Evolutionary conservation across 2,888 invertebrate genomes (phyloP).

Genomic region (Scaptodrosophila latifasciaeformis): DNA sequence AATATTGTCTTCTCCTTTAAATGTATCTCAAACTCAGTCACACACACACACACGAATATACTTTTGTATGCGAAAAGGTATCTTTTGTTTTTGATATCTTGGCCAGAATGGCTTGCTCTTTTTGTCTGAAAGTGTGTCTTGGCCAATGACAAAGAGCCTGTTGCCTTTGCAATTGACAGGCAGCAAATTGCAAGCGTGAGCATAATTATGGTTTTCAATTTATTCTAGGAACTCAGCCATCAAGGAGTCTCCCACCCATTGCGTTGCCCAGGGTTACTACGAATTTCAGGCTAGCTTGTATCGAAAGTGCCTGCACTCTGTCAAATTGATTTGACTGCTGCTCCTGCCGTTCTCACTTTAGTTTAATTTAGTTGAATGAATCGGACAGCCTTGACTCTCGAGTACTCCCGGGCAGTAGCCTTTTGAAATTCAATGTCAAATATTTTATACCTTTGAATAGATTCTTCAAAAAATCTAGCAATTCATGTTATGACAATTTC

Average conservation of each 20-base stretch:
- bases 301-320: constrained; percentile 24
- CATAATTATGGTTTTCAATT: constrained; percentile 62
- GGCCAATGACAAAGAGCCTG: constrained; percentile 30
- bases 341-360: constrained; percentile 9
- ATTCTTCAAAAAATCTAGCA: too few species aligned
- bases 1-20: neutral
- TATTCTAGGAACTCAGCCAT: constrained; percentile 45
- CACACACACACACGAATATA: neutral
- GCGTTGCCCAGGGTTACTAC: too few species aligned
- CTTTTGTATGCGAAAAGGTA: too few species aligned
- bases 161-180: constrained; percentile 53
- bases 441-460: too few species aligned
- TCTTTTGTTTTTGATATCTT: neutral
- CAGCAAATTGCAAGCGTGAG: constrained; percentile 53
- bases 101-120: neutral
- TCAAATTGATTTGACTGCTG: constrained; percentile 46
- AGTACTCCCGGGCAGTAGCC: too few species aligned
- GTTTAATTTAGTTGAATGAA: too few species aligned
- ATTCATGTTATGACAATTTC: constrained; percentile 48
- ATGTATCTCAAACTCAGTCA: neutral
- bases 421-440: too few species aligned
- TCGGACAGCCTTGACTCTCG: too few species aligned
- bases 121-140: constrained; percentile 8
- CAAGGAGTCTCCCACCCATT: neutral
- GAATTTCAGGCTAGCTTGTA: constrained; percentile 19